These are phyloP conservation scores for Cataglyphis rosenhaueri DNA, from an alignment of 2,888 invertebrate genomes.

Conservation along the genomic window DNA sequence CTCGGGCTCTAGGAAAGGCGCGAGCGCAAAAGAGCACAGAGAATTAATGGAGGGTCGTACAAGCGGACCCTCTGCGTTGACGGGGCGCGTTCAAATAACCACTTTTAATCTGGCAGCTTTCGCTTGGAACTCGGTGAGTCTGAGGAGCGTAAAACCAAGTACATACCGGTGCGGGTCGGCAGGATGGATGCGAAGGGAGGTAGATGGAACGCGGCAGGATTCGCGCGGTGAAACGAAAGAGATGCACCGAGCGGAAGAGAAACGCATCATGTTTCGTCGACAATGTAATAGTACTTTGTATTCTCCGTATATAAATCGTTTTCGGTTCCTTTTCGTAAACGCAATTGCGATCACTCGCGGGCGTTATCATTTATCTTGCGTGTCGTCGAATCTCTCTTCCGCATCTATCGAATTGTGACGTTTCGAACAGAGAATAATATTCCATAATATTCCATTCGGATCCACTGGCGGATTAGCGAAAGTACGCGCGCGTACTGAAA, in stretches of 20 bases:
- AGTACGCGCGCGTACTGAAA: background rate
- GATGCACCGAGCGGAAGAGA: conserved; percentile 1
- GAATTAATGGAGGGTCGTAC: conserved; percentile 4
- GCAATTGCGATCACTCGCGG: background rate
- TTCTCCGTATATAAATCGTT: conserved; percentile 1
- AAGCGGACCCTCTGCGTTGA: conserved; percentile 46
- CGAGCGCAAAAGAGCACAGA: conserved; percentile 43
- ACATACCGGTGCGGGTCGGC: conserved; percentile 59
- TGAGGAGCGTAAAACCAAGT: conserved; percentile 69
- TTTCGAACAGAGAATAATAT: background rate
- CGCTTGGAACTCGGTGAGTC: conserved; percentile 21
- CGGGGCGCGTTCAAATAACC: conserved; percentile 75
- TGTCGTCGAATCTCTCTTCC: background rate
- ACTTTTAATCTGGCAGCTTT: conserved; percentile 82
- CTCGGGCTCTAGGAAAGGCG: background rate
- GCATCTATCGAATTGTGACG: background rate
- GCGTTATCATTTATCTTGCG: conserved; percentile 2
- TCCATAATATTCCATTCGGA: background rate
- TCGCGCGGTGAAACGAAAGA: conserved; percentile 10
- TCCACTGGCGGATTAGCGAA: no score
- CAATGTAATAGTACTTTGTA: background rate
- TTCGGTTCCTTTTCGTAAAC: conserved; percentile 16
- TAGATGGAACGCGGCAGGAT: conserved; percentile 17
- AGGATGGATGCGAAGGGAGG: conserved; percentile 33
- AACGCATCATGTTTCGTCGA: conserved; percentile 1